A percentile compares a stretch with the other conserved stretches of the same genome.
phyloP scores from a whole-genome alignment of 2,888 invertebrate genomes.

The Apodemia hepburni region DNA sequence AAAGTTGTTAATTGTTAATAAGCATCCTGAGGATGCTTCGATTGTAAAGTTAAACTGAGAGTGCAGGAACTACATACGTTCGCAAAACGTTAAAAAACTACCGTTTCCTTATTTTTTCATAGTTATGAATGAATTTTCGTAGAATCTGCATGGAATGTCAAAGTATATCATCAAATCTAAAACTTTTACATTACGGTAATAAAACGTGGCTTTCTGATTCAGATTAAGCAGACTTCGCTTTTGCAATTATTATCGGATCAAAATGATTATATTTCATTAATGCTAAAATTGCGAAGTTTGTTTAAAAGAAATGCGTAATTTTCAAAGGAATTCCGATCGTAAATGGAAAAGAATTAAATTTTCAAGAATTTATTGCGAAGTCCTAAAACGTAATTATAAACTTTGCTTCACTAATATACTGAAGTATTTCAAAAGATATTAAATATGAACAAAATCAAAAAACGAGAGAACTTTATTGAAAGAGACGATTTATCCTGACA shows the following conservation, averaged over 20 bases:
- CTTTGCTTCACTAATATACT: background rate
- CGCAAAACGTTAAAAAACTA: too few species aligned
- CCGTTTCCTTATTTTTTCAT: too few species aligned
- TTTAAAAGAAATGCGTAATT: slow-evolving; percentile 10
- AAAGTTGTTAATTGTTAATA: too few species aligned
- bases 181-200: slow-evolving; percentile 1
- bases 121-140: too few species aligned
- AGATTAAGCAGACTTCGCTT: background rate
- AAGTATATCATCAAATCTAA: background rate
- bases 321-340: slow-evolving; percentile 9
- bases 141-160: too few species aligned
- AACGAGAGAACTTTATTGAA: too few species aligned
- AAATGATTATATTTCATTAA: slow-evolving; percentile 14
- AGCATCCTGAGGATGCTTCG: too few species aligned
- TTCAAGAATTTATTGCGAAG: slow-evolving; percentile 3
- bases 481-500: too few species aligned
- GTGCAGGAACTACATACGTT: too few species aligned
- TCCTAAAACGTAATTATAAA: slow-evolving; percentile 4
- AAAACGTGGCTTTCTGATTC: slow-evolving; percentile 1
- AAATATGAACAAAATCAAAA: too few species aligned
- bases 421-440: background rate
- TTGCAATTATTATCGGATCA: slow-evolving; percentile 8
- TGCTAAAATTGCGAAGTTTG: slow-evolving; percentile 8
- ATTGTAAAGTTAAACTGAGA: too few species aligned
- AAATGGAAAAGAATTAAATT: slow-evolving; percentile 2